Evolutionary conservation across 2,797 vertebrate genomes (phyloP).

Genomic region (Acrossocheilus wenchowensis): DNA sequence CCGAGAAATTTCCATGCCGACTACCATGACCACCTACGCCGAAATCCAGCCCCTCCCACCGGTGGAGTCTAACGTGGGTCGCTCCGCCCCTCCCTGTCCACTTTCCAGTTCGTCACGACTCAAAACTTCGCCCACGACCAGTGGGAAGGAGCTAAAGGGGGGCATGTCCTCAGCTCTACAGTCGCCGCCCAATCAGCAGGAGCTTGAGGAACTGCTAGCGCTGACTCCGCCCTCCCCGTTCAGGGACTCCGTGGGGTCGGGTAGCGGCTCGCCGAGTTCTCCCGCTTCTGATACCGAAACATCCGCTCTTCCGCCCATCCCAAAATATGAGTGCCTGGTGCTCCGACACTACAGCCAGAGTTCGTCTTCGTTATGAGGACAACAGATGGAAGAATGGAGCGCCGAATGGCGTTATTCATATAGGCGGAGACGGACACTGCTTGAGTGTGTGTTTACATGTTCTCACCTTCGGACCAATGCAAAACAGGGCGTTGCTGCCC

Average conservation of each 20-base stretch:
- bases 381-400: slow-evolving; percentile 38
- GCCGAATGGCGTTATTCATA: slow-evolving; percentile 41
- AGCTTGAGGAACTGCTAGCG: slow-evolving; percentile 92
- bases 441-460: slow-evolving; percentile 80
- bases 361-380: slow-evolving; percentile 94
- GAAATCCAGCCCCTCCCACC: slow-evolving; percentile 91
- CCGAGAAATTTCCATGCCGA: slow-evolving; percentile 87
- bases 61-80: slow-evolving; percentile 82
- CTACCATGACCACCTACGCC: slow-evolving; percentile 91
- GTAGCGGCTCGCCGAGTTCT: slow-evolving; percentile 87
- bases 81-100: slow-evolving; percentile 69
- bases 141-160: slow-evolving; percentile 71
- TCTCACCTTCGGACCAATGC: slow-evolving; percentile 63
- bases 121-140: slow-evolving; percentile 70
- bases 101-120: slow-evolving; percentile 64
- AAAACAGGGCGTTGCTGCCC: slow-evolving; percentile 7
- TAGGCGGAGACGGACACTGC: slow-evolving; percentile 31
- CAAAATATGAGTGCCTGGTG: slow-evolving; percentile 90
- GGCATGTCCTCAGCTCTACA: slow-evolving; percentile 76
- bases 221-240: slow-evolving; percentile 98
- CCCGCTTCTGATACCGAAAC: slow-evolving; percentile 81
- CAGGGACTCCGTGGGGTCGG: slow-evolving; percentile 93
- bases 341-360: slow-evolving; percentile 98
- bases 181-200: slow-evolving; percentile 80
- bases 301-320: slow-evolving; percentile 80